Evolutionary conservation across 1,140 invertebrate genomes (phyloP).

Genomic region (Monochamus saltuarius): DNA sequence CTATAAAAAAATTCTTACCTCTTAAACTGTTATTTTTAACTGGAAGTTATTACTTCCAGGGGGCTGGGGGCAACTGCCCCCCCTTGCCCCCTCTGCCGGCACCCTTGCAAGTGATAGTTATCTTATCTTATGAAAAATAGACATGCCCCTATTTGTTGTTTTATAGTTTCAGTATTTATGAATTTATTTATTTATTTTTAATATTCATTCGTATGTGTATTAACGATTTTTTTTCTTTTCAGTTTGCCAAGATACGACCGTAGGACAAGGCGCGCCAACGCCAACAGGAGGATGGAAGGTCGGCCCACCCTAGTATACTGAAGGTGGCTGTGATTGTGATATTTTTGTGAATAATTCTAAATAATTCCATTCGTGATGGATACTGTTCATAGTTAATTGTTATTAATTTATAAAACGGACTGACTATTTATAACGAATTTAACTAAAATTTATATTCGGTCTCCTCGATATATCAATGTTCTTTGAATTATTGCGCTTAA

Average conservation of each 20-base stretch:
- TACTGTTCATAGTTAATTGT: constrained; percentile 32
- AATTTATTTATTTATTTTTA: no score
- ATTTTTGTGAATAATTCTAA: constrained; percentile 41
- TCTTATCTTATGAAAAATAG: no score
- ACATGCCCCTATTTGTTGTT: no score
- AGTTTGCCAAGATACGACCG: constrained; percentile 30
- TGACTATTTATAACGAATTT: constrained; percentile 38
- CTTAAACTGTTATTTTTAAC: no score
- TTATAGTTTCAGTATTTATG: no score
- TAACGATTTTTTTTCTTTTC: constrained; percentile 23
- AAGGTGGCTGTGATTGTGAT: constrained; percentile 37
- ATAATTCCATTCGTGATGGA: constrained; percentile 17
- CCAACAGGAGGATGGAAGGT: constrained; percentile 20
- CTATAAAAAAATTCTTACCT: no score
- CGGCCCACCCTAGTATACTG: constrained; percentile 19
- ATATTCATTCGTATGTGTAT: no score
- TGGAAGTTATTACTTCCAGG: no score
- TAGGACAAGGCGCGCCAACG: constrained; percentile 18
- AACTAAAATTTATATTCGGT: constrained; percentile 24
- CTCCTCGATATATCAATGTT: constrained; percentile 38
- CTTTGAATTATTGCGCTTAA: constrained; percentile 31
- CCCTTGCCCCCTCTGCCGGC: no score
- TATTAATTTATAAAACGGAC: constrained; percentile 34
- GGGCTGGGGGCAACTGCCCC: no score
- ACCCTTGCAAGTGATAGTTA: no score